Percentiles rank a stretch among this genome's conserved stretches.
Evolutionary conservation across 2,113 vertebrate genomes (phyloP).

Genomic region (Perca schrenkii): DNA sequence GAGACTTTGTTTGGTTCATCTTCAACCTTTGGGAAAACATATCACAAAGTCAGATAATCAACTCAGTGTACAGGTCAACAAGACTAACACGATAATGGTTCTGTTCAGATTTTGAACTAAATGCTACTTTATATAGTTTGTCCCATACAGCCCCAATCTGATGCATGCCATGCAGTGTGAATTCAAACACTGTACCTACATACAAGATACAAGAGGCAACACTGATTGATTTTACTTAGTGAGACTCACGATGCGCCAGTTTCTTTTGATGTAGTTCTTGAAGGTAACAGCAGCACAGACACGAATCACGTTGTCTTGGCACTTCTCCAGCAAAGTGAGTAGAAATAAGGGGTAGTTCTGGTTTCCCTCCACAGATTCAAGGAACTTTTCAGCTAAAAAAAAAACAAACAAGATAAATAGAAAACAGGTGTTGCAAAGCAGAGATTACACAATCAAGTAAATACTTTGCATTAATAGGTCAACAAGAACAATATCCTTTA

Average conservation of each 20-base stretch:
- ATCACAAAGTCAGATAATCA: background rate
- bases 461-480: background rate
- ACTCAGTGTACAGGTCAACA: background rate
- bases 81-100: background rate
- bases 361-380: conserved; percentile 96
- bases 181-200: background rate
- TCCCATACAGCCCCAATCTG: background rate
- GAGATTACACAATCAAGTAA: background rate
- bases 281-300: conserved; percentile 98
- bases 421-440: background rate
- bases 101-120: background rate
- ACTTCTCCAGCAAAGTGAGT: conserved; percentile 94
- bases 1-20: conserved; percentile 99
- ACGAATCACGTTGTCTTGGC: conserved; percentile 96
- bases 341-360: conserved; percentile 96
- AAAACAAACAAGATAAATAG: background rate
- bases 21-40: conserved; percentile 87
- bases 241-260: conserved; percentile 96
- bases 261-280: conserved; percentile 99
- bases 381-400: conserved; percentile 94
- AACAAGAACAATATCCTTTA: background rate
- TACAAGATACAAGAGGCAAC: background rate
- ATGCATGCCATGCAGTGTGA: background rate
- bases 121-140: background rate
- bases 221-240: background rate